Base-by-base conservation (phyloP, 1,140 invertebrate genomes). In the Monomorium pharaonis region DNA sequence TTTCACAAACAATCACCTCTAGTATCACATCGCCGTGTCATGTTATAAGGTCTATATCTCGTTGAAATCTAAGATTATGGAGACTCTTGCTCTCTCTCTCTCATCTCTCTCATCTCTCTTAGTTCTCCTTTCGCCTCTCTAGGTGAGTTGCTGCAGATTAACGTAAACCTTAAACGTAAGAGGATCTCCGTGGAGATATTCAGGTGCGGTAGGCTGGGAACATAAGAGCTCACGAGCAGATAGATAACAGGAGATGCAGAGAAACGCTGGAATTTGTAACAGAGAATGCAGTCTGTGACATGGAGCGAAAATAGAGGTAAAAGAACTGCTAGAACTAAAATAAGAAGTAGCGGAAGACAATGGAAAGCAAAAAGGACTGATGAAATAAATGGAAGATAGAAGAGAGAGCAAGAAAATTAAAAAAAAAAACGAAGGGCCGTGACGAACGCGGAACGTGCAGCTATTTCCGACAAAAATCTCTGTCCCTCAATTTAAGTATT, bases 161-260 rank as follows among this genome's bases (percentile, higher is more conserved):
- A 65, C 14, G 86, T 78, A 77, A 69, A 86, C 51, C 83, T 78
- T 77, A 84, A 85, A 78, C 27, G 65, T 87, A 87, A 85, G 83
- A 87, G 74, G 74, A 77, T 87, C 81, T 44, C 10, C 24, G 33
- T 67, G 47, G 67, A 86, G 77, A 83, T 80, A 80, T 69, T 86
- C 77, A 81, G 24, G 44, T 63, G 37, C 18, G 44, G 54, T 81
- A 62, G 58, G 65, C 75, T 65, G 76, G 69, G 77, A 80, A 70
- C 51, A 33, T n/a, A 16, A 54, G 75, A 62, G 65, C 21, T 81
- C 42, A 76, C 58, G 70, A 63, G 42, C 56, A 51, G 58, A 63
- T 84, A 56, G 72, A 84, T 84, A 58, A 58, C 60, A 30, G 14
- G 56, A 27, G 44, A 84, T 77, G 44, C 30, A 51, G 62, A 60